Evolutionary conservation across 1,140 invertebrate species (phyloP), one percentile per base, ranked within the genome.

Genomic region (Drosophila malerkotliana): DNA sequence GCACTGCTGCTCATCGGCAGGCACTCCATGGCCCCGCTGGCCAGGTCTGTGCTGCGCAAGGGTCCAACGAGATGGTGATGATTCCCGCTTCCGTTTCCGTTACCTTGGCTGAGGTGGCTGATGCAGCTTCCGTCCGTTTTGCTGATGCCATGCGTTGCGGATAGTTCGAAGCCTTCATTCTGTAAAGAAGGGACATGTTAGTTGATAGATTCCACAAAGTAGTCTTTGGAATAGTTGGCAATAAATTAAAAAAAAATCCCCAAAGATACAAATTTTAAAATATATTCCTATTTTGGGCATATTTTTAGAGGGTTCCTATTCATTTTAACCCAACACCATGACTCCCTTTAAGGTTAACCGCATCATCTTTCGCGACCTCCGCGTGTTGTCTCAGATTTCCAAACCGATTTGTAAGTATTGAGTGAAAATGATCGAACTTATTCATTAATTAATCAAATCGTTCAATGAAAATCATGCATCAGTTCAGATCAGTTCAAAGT

Each of bases 81-180:
- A 18, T 44, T 44, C 12, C 39, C 48, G 15, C 30, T 53, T 45
- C 61, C 64, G 30, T 12, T 66, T 49, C 74, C 74, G 67, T 81
- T 67, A 51, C 54, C 73, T 32, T 61, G 58, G 57, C 56, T 72
- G 26, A 37, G 55, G 52, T 61, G 54, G 73, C 81, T 66, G 57
- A 74, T 64, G 64, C 87, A 75, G 68, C 62, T 87, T 68, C 73
- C 71, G 73, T 80, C 75, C 30, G 62, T 87, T 54, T 81, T 90
- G 66, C 69, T 71, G 57, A 59, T 82, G 75, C 72, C 82, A 87
- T 90, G 89, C 85, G 82, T 79, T 78, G 75, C 66, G 28, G 69
- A 58, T 51, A 88, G 30, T 45, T 89, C 81, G 52, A 87, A 91
- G 59, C 73, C 63, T 59, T 91, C 89, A 91, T 91, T 91, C 89